These are phyloP conservation scores for Ammodytes marinus DNA, from an alignment of 2,113 vertebrate species.

Conservation along the genomic window DNA sequence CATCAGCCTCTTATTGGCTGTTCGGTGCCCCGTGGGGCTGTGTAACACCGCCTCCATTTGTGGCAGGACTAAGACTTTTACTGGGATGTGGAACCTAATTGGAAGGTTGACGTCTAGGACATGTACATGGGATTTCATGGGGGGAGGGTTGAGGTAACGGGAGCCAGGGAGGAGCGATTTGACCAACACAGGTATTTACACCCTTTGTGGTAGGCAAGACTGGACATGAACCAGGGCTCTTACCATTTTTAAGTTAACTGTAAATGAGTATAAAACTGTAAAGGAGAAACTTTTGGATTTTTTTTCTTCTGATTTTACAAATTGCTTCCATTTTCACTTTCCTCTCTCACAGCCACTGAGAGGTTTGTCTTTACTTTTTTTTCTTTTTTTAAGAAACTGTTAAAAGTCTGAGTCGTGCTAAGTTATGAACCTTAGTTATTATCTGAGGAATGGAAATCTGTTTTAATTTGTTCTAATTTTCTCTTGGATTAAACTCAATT, in stretches of 20 bases:
- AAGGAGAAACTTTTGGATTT: constrained; percentile 75
- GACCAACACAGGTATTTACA: constrained; percentile 73
- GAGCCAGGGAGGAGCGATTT: constrained; percentile 65
- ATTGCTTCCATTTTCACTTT: constrained; percentile 80
- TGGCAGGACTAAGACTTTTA: constrained; percentile 85
- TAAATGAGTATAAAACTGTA: constrained; percentile 83
- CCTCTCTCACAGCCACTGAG: constrained; percentile 58
- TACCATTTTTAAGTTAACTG: constrained; percentile 88
- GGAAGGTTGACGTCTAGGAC: constrained; percentile 68
- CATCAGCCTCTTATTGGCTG: constrained; percentile 79
- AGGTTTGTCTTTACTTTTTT: constrained; percentile 41
- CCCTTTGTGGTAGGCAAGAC: constrained; percentile 82
- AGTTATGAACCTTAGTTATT: constrained; percentile 66
- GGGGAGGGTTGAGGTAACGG: constrained; percentile 45
- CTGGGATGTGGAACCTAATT: constrained; percentile 82
- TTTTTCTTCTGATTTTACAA: constrained; percentile 76
- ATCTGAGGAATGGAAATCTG: constrained; percentile 70
- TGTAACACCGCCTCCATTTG: constrained; percentile 84
- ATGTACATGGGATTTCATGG: constrained; percentile 73
- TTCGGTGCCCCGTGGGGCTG: constrained; percentile 77
- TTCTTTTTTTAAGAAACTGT: constrained; percentile 51
- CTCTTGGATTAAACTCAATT: constrained; percentile 86
- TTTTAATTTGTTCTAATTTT: constrained; percentile 69
- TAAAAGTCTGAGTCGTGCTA: constrained; percentile 55
- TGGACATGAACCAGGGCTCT: constrained; percentile 81